Evolutionary conservation across 2,888 invertebrate genomes (phyloP).

Genomic region (Coenonympha glycerion): DNA sequence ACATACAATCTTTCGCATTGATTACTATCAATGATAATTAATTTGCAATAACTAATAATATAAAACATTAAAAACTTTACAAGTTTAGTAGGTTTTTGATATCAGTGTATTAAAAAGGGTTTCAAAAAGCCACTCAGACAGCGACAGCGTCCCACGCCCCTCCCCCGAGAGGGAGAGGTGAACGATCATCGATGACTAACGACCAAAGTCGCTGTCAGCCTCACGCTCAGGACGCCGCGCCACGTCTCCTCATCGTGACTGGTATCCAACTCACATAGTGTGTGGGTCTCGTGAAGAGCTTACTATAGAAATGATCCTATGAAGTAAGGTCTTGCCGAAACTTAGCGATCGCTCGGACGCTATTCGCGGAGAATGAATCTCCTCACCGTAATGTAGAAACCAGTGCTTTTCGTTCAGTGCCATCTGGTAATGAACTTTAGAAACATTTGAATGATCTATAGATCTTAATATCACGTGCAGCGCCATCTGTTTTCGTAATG

Average conservation of each 20-base stretch:
- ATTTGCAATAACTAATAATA: too few relatives aligned
- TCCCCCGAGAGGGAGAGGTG: conserved; percentile 25
- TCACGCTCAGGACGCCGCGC: conserved; percentile 37
- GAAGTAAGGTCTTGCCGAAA: too few relatives aligned
- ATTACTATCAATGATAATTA: too few relatives aligned
- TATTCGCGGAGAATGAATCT: too few relatives aligned
- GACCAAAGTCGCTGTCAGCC: conserved; percentile 29
- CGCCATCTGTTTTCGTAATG: too few relatives aligned
- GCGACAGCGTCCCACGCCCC: conserved; percentile 9
- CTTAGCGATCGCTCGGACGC: too few relatives aligned
- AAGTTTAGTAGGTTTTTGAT: too few relatives aligned
- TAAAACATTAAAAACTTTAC: too few relatives aligned
- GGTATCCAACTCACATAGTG: conserved; percentile 25
- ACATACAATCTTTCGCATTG: too few relatives aligned
- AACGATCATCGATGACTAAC: conserved; percentile 38
- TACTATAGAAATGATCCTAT: too few relatives aligned
- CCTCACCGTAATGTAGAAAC: background rate
- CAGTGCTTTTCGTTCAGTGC: background rate
- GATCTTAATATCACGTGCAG: background rate
- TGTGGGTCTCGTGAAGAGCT: too few relatives aligned
- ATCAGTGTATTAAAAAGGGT: too few relatives aligned
- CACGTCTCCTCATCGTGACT: conserved; percentile 36
- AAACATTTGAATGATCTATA: background rate
- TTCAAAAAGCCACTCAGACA: conserved; percentile 10
- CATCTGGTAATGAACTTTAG: background rate